A percentile compares a stretch with the other conserved stretches of the same genome.
These are phyloP conservation scores for Zaprionus obscuricornis DNA, from an alignment of 2,888 invertebrate species.

Conservation along the genomic window DNA sequence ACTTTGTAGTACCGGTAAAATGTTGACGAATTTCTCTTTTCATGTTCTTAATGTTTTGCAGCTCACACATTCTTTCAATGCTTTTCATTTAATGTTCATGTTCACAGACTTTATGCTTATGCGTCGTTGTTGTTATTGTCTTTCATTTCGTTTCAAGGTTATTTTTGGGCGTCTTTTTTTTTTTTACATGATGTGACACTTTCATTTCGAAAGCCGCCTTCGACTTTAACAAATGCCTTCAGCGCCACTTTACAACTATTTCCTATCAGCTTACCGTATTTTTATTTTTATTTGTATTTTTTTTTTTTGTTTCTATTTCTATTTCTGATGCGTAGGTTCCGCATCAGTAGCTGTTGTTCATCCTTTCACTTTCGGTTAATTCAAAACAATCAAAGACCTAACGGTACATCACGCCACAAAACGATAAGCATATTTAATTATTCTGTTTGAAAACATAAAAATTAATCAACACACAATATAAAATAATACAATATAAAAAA, in stretches of 20 bases:
- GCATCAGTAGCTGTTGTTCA: slow-evolving; percentile 38
- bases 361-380: slow-evolving; percentile 74
- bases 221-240: too few species aligned
- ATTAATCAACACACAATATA: slow-evolving; percentile 62
- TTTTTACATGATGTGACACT: slow-evolving; percentile 60
- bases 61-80: slow-evolving; percentile 28
- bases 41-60: slow-evolving; percentile 53
- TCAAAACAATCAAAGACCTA: slow-evolving; percentile 24
- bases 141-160: slow-evolving; percentile 61
- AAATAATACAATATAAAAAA: too few species aligned
- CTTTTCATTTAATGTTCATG: slow-evolving; percentile 41
- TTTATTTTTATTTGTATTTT: too few species aligned
- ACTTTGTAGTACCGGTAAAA: slow-evolving; percentile 1
- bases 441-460: slow-evolving; percentile 43
- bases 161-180: slow-evolving; percentile 39
- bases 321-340: slow-evolving; percentile 50
- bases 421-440: slow-evolving; percentile 43
- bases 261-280: slow-evolving; percentile 12
- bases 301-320: too few species aligned
- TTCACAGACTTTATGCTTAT: slow-evolving; percentile 17
- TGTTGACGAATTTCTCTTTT: slow-evolving; percentile 58
- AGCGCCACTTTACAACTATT: neutral
- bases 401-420: slow-evolving; percentile 30
- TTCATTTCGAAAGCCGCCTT: slow-evolving; percentile 69
- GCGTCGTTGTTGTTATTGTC: neutral